A percentile compares a stretch with the other conserved stretches of the same genome.
phyloP scores from a whole-genome alignment of 2,113 vertebrate species.

The Hemiscyllium ocellatum region DNA sequence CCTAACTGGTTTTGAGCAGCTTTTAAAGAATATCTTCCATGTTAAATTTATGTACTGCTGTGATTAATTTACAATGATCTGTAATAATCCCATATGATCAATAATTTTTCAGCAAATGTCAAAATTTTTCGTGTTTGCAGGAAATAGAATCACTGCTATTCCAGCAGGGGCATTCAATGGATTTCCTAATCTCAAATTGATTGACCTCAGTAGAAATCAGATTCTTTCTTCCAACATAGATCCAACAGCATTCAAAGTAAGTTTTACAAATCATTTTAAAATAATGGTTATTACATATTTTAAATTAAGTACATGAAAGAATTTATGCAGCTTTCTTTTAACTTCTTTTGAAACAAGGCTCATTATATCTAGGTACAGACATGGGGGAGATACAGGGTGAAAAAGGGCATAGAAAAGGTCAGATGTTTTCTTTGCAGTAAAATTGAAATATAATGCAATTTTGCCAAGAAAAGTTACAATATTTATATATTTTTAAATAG shows the following conservation, averaged over 20 bases:
- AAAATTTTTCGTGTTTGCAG: slow-evolving; percentile 52
- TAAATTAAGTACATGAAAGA: background rate
- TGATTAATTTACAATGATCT: background rate
- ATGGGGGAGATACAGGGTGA: background rate
- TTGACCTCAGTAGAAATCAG: slow-evolving; percentile 86
- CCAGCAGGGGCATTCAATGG: slow-evolving; percentile 83
- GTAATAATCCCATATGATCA: background rate
- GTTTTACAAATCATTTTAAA: slow-evolving; percentile 39
- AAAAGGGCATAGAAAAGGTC: no score
- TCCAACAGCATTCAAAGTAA: slow-evolving; percentile 76
- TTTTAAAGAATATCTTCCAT: background rate
- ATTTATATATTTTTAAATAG: background rate
- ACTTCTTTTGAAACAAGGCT: background rate
- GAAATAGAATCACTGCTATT: slow-evolving; percentile 75
- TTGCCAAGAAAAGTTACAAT: background rate
- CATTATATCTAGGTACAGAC: background rate
- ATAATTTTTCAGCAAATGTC: background rate
- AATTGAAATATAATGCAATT: background rate
- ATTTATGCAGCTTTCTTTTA: background rate
- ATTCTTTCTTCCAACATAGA: slow-evolving; percentile 69
- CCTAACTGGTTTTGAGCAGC: background rate
- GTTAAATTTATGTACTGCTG: background rate
- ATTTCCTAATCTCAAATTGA: slow-evolving; percentile 84
- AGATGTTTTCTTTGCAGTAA: background rate
- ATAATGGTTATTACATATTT: background rate